Base-by-base conservation (phyloP, 1,140 invertebrate species). In the Aleiodes sp. region DNA sequence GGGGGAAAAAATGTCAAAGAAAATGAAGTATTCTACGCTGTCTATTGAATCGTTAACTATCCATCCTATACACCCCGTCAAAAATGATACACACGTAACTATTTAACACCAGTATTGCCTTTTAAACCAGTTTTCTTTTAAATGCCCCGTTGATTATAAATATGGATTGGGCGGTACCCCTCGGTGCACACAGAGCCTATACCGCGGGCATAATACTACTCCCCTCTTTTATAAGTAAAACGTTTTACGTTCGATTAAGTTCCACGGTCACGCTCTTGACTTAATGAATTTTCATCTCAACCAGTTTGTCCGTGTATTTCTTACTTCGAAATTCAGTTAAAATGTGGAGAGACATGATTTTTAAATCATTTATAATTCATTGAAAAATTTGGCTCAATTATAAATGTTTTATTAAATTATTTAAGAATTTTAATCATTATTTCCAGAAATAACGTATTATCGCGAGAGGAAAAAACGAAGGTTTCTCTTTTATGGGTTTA, bases 41-140 rank as follows among this genome's bases (percentile, higher is more conserved):
- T 24, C 33, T 19, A 16, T 35, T 35, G 35, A 37, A 62, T 52
- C 16, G 46, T 24, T 1, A 24, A 52, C 39, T 43, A 43, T 16
- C n/a, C n/a, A n/a, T n/a, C 2, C 21, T 19, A 21, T 24, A 9
- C 14, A 8, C 24, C 24, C 16, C 46, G 8, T 21, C 7, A 52
- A 21, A 12, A 52, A 26, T 21, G 24, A 28, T 26, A 26, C 24
- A 59, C 12, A 16, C 28, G 26, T 59, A 29, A 59, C 24, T 31
- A 59, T 59, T 43, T 41, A 28, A 24, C 59, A n/a, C 31, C 10
- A 62, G 31, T 37, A n/a, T 31, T 28, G 16, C 33, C n/a, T 65
- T 65, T 65, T 52, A 65, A 65, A 65, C 63, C 63, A 52, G 63
- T 65, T 65, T 33, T 43, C 35, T 64, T 64, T 46, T 64, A 41